Evolutionary conservation across 2,888 invertebrate species (phyloP), one percentile per base, ranked within the genome.

Genomic region (Julus scandinavius): DNA sequence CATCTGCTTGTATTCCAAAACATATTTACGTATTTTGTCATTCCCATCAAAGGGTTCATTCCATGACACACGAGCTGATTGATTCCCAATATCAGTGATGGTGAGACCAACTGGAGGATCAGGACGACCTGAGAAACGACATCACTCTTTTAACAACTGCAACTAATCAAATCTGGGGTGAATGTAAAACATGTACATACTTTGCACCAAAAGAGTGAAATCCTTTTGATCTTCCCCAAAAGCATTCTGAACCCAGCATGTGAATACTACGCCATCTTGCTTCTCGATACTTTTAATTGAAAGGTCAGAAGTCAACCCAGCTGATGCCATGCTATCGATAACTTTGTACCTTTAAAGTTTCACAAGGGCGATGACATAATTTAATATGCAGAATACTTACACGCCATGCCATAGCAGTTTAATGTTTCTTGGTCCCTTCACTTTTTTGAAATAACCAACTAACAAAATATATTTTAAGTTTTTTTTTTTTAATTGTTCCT

Each of bases 1-100:
- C 83, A 72, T 87, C 41, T 84, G 50, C 17, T 80, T 87, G 54
- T 88, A 87, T 38, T 88, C 87, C 41, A 88, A 45, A 7, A 85
- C 41, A 58, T 87, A 88, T 84, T 58, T 87, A 6, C 15, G 20
- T 9, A 88, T 83, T 40, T 49, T 45, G 20, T 40, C 38, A 45
- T 88, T 88, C 13, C 88, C 88, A 20, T 88, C 88, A 45, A 88
- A 88, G 40, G 88, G 88, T 38, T 80, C 41, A 20, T 87, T 58
- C 88, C 88, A 88, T 3, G 87, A 84, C 13, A 88, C 50, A 7
- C 87, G 54, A 11, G 85, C 88, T 41, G 88, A 84, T 29, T 87
- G 88, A 29, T 88, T 88, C 29, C 87, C 87, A 13, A 84, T 85
- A 40, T 88, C 88, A 85, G 40, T 20, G 20, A 87, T 85, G 5